Evolutionary conservation across 2,797 vertebrate species (phyloP).

Genomic region (Diplodus puntazzo): DNA sequence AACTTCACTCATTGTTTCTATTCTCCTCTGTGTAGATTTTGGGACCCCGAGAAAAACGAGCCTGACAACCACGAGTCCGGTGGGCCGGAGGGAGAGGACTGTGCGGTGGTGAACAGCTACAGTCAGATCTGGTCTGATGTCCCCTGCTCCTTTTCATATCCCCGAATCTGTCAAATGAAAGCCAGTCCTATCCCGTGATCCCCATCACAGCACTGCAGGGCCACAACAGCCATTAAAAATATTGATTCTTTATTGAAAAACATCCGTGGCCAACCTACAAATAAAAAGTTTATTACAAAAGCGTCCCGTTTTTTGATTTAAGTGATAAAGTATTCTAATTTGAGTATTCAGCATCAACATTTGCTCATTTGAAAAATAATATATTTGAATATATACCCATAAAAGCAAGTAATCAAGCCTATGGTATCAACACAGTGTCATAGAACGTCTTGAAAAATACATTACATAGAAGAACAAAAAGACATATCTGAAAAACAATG

Average conservation of each 20-base stretch:
- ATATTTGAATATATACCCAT: conserved; percentile 17
- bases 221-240: conserved; percentile 7
- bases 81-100: conserved; percentile 51
- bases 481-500: background rate
- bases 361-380: background rate
- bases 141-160: conserved; percentile 43
- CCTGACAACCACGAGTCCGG: conserved; percentile 21
- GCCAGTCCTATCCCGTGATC: background rate
- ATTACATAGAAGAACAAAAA: conserved; percentile 9
- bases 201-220: background rate
- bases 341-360: conserved; percentile 7
- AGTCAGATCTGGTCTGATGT: conserved; percentile 20
- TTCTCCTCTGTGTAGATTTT: conserved; percentile 26
- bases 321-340: conserved; percentile 22
- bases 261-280: background rate
- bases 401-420: conserved; percentile 8
- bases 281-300: conserved; percentile 6
- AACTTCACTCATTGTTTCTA: background rate
- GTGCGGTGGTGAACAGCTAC: conserved; percentile 42
- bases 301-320: background rate
- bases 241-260: conserved; percentile 39
- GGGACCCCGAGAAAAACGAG: background rate
- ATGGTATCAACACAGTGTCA: conserved; percentile 11
- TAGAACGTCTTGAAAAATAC: conserved; percentile 22
- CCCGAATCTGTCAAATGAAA: conserved; percentile 44